Evolutionary conservation across 2,113 vertebrate species (phyloP), one percentile per base, ranked within the genome.

Genomic region (Odobenus rosmarus): DNA sequence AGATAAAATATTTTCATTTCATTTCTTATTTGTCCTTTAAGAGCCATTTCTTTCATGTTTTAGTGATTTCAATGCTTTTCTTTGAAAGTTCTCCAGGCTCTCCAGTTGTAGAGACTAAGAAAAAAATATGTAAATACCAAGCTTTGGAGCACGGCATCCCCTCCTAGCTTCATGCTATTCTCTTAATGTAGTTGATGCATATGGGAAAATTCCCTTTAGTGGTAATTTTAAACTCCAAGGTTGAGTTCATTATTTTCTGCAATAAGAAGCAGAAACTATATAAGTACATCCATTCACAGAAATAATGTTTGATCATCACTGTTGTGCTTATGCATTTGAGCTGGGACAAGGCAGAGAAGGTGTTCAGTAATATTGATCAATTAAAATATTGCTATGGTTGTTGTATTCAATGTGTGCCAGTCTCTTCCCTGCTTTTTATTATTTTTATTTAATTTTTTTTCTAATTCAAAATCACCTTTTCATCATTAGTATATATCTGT

Each of bases 201-300:
- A 36, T n/a, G 77, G 80, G 64, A 90, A 79, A 69, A 69, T n/a
- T 86, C 49, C 36, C 39, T 82, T 80, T 69, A 14, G 26, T 46
- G 36, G 10, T 84, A 23, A 81, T 91, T 89, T 96, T 95, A 90
- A 95, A 88, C 36, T 64, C 24, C n/a, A 74, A 36, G 21, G 33
- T 46, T 49, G 81, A 72, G 36, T 53, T 96, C 26, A 46, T 88
- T 71, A 57, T 33, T 36, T 82, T 89, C 42, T 94, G 39, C 14
- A 71, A 12, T 21, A 62, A 93, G 39, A 89, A 76, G 36, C 24
- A 77, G 42, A 42, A 62, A 82, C 24, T 33, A 14, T 31, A 18
- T 61, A 28, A 4, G 74, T 81, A 55, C 5, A 11, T 49, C 53
- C 14, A 59, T 55, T 61, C 23, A 18, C 12, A 83, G 90, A 92